A percentile compares a stretch with the other conserved stretches of the same genome.
phyloP scores from a whole-genome alignment of 2,888 invertebrate species.

The Metellina segmentata region DNA sequence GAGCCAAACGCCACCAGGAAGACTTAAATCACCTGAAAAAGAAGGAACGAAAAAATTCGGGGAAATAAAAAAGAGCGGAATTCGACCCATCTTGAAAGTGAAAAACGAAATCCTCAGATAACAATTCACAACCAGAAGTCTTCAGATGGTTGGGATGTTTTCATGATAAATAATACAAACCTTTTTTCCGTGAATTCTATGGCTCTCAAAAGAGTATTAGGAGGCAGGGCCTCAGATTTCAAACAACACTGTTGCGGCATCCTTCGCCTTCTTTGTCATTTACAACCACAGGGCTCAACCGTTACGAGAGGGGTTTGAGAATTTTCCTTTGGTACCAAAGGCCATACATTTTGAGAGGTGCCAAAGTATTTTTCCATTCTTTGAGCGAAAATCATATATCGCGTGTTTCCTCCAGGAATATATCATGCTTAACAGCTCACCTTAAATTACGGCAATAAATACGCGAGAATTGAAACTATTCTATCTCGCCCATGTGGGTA shows the following conservation, averaged over 20 bases:
- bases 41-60: conserved; percentile 27
- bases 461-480: not conserved
- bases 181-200: conserved; percentile 58
- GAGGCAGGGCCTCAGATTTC: conserved; percentile 57
- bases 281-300: conserved; percentile 48
- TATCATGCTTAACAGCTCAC: not conserved
- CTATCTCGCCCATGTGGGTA: too few relatives aligned
- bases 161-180: conserved; percentile 68
- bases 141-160: conserved; percentile 60
- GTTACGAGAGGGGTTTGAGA: conserved; percentile 26
- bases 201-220: conserved; percentile 68
- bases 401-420: not conserved
- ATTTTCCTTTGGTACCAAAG: conserved; percentile 33
- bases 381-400: not conserved
- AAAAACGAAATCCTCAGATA: conserved; percentile 70
- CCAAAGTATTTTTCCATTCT: conserved; percentile 26
- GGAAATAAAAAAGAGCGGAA: conserved; percentile 40
- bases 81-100: conserved; percentile 65
- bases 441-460: not conserved
- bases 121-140: conserved; percentile 69
- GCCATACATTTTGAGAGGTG: conserved; percentile 34
- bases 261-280: conserved; percentile 61
- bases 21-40: conserved; percentile 70
- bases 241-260: conserved; percentile 63
- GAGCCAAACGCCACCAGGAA: conserved; percentile 55